Conservation (phyloP, 2,113 vertebrate species). For the Urocolius indicus region DNA sequence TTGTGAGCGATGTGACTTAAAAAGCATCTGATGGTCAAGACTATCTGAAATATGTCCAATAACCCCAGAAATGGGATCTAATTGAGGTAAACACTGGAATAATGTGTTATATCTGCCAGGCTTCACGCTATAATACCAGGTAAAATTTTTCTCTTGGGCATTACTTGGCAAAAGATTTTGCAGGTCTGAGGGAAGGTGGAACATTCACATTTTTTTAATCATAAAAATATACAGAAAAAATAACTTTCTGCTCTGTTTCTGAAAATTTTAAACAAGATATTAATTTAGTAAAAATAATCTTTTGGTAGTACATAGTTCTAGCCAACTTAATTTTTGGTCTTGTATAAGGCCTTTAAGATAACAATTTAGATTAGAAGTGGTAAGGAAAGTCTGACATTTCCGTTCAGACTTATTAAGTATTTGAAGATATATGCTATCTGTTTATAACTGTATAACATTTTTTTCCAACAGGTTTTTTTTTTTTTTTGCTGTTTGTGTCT, state of each 20-base stretch:
- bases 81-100: constrained; percentile 53
- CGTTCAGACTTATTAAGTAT: neutral
- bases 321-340: neutral
- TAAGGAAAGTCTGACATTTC: neutral
- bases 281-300: neutral
- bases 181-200: constrained; percentile 46
- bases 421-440: neutral
- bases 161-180: constrained; percentile 28
- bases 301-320: neutral
- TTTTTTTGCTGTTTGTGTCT: neutral
- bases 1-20: constrained; percentile 49
- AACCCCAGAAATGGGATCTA: constrained; percentile 59
- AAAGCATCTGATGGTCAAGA: constrained; percentile 44
- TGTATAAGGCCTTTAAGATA: neutral
- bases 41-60: constrained; percentile 67
- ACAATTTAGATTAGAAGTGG: neutral
- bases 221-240: neutral
- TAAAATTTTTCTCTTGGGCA: constrained; percentile 29
- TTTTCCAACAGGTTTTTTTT: neutral
- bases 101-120: constrained; percentile 54
- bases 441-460: neutral
- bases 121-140: constrained; percentile 51
- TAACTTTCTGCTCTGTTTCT: neutral
- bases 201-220: constrained; percentile 27
- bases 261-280: neutral